A percentile compares a stretch with the other conserved stretches of the same genome.
Evolutionary conservation across 2,888 invertebrate species (phyloP).

Genomic region (Oscheius sp.): DNA sequence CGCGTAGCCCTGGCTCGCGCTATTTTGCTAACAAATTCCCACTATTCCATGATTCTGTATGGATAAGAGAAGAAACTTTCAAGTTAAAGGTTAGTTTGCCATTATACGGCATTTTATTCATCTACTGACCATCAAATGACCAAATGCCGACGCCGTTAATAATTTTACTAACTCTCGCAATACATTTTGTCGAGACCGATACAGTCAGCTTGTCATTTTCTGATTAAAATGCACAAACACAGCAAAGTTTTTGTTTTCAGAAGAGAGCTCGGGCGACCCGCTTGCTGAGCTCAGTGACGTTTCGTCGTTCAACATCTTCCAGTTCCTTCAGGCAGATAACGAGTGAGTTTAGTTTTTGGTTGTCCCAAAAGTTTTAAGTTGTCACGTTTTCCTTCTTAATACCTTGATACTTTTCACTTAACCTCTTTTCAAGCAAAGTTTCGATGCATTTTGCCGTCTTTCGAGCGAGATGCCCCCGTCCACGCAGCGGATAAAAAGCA

Average conservation of each 20-base stretch:
- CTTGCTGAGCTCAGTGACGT: conserved; percentile 63
- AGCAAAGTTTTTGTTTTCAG: conserved; percentile 43
- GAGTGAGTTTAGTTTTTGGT: conserved; percentile 57
- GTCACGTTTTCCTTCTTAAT: neutral
- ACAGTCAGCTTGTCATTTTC: too few relatives aligned
- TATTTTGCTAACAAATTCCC: conserved; percentile 31
- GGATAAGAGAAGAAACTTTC: conserved; percentile 34
- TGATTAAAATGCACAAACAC: neutral
- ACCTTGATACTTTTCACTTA: neutral
- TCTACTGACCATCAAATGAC: neutral
- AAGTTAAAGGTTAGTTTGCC: conserved; percentile 20
- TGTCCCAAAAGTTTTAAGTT: neutral
- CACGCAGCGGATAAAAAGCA: conserved; percentile 25
- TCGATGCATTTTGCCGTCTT: neutral
- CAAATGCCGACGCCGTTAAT: neutral
- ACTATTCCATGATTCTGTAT: conserved; percentile 37
- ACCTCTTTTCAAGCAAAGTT: neutral
- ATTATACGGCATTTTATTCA: neutral
- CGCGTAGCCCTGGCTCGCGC: conserved; percentile 29
- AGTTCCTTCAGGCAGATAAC: conserved; percentile 66
- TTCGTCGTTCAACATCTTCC: conserved; percentile 71
- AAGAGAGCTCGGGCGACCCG: conserved; percentile 69
- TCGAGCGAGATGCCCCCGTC: conserved; percentile 14
- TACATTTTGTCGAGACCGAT: too few relatives aligned
- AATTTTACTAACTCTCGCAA: too few relatives aligned